phyloP scores from a whole-genome alignment of 2,797 vertebrate species.

The Platyrinchus mystaceus region DNA sequence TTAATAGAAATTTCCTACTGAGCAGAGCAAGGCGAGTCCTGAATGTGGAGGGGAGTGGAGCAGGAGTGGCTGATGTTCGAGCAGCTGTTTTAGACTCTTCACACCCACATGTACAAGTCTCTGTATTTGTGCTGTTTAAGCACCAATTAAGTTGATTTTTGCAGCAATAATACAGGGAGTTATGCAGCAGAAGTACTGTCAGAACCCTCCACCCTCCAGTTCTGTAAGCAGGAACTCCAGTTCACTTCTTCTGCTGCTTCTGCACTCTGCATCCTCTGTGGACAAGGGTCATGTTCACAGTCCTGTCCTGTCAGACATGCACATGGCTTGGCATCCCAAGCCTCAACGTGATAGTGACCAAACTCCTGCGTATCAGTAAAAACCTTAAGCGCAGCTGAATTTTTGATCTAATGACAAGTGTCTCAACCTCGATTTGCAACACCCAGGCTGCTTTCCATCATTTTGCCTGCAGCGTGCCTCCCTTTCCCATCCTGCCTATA shows the following conservation, averaged over 20 bases:
- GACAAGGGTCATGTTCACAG: not conserved
- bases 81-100: not conserved
- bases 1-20: not conserved
- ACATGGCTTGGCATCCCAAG: not conserved
- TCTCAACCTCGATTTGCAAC: not conserved
- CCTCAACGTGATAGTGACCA: not conserved
- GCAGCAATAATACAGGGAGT: not conserved
- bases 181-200: not conserved
- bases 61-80: accelerated
- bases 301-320: not conserved
- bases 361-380: not conserved
- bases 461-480: not conserved
- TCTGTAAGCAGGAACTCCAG: not conserved
- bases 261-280: not conserved
- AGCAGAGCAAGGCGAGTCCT: not conserved
- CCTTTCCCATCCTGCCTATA: not conserved
- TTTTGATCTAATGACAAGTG: not conserved
- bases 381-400: not conserved
- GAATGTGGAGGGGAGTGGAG: not conserved
- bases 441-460: not conserved
- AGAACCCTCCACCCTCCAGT: not conserved
- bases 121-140: not conserved
- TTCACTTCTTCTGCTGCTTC: not conserved
- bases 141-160: not conserved
- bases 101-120: not conserved